Conservation (phyloP, 2,113 vertebrate genomes). For the Spilogale gracilis region DNA sequence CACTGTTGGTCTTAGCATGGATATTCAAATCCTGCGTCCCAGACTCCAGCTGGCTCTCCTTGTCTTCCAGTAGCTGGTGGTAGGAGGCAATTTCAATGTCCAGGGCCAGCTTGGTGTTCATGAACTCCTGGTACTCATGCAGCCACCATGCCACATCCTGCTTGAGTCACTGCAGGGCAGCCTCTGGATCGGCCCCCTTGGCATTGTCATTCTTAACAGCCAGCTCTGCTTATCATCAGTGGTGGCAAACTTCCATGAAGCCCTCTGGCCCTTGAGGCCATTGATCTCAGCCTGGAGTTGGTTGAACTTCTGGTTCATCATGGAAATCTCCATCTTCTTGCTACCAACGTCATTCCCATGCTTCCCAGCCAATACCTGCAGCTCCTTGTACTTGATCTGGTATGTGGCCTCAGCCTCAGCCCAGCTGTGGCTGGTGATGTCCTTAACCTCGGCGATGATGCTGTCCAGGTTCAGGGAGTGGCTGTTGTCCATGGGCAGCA, state of each 20-base stretch:
- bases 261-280: neutral
- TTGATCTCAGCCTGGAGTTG: neutral
- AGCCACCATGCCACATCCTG: neutral
- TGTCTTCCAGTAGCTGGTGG: neutral
- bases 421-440: neutral
- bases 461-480: neutral
- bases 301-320: neutral
- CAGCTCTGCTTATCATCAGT: conserved; percentile 66
- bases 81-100: conserved; percentile 67
- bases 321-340: neutral
- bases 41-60: conserved; percentile 71
- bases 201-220: neutral
- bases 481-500: neutral
- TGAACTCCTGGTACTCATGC: neutral
- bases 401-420: neutral
- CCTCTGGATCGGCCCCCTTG: neutral
- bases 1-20: conserved; percentile 62
- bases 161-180: neutral
- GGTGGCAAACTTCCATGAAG: neutral
- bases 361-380: neutral
- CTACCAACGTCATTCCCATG: neutral
- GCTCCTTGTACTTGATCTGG: neutral
- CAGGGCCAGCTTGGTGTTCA: conserved; percentile 81
- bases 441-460: neutral
- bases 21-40: conserved; percentile 73